Base-by-base conservation (phyloP, 2,888 invertebrate species). In the Cryptus viduatorius region DNA sequence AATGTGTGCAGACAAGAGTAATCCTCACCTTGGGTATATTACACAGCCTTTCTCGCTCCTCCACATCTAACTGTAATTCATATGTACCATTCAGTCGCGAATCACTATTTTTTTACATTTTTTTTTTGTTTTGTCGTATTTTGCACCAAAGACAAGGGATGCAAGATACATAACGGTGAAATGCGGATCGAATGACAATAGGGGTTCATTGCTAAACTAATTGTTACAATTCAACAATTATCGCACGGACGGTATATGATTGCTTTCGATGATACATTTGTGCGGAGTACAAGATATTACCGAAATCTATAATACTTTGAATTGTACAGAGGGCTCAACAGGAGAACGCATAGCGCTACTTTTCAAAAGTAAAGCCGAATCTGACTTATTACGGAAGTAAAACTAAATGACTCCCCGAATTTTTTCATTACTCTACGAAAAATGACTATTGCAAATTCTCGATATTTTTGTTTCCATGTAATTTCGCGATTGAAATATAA, bases 31-130 rank as follows among this genome's bases (percentile, higher is more conserved):
- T 93, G 90, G 92, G 92, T 92, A 93, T 92, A 92, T 93, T 93
- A 93, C 93, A 93, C 92, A 93, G 93, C 93, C 93, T 93, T 92
- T 93, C 93, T 92, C 93, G 93, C 91, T 93, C 93, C 92, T 93
- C 93, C 92, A 92, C 92, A 92, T 93, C 92, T 93, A 93, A 93
- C 92, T 93, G 92, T 87, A 93, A 93, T 93, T 93, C 89, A 93
- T 90, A 92, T 90, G 90, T 90, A 91, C 91, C 90, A 89, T 92
- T 92, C 93, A 92, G 89, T 92, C 92, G 92, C 92, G 91, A 90
- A 86, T 83, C 82, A 86, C 86, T 87, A 86, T 83, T 82, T 71
- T 75, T 31, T 65, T 82, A 59, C 59, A 1, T 56, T 77, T 67
- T 75, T 44, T 14, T 8, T 37, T 37, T 8, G 0, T 37, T 37